phyloP scores from a whole-genome alignment of 2,113 vertebrate genomes.

The Leuciscus idus region DNA sequence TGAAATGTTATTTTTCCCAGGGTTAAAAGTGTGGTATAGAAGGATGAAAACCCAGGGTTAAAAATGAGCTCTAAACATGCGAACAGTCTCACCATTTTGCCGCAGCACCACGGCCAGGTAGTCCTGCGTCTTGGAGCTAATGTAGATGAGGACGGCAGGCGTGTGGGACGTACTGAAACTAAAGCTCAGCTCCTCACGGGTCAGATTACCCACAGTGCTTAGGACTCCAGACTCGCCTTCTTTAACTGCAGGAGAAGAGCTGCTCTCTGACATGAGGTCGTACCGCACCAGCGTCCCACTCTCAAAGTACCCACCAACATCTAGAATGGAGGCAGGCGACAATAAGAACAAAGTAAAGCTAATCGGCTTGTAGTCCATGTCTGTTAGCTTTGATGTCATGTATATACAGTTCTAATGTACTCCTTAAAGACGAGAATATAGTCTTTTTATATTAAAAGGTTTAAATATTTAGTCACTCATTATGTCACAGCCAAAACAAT shows the following conservation, averaged over 20 bases:
- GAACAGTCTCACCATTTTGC: slow-evolving; percentile 80
- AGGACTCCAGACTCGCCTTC: slow-evolving; percentile 12
- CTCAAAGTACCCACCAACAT: slow-evolving; percentile 96
- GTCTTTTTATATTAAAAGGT: too few relatives aligned
- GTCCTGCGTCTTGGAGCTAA: slow-evolving; percentile 90
- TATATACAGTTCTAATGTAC: neutral
- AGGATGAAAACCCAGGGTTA: too few relatives aligned
- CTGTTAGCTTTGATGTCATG: neutral
- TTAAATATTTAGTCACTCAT: neutral
- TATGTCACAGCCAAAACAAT: neutral
- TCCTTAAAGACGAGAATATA: neutral
- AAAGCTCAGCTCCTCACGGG: slow-evolving; percentile 85
- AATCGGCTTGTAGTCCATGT: slow-evolving; percentile 9
- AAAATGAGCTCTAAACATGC: neutral
- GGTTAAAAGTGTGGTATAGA: too few relatives aligned
- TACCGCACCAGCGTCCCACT: slow-evolving; percentile 92
- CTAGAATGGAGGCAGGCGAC: slow-evolving; percentile 64
- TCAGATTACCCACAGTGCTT: slow-evolving; percentile 71
- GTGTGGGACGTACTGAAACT: slow-evolving; percentile 94
- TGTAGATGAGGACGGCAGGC: slow-evolving; percentile 89
- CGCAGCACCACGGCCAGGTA: slow-evolving; percentile 91
- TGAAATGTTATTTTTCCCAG: too few relatives aligned
- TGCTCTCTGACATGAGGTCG: slow-evolving; percentile 79
- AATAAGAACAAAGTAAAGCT: neutral
- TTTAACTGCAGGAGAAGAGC: slow-evolving; percentile 60